These are phyloP conservation scores for Brotula barbata DNA, from an alignment of 2,797 vertebrate species.

Conservation along the genomic window DNA sequence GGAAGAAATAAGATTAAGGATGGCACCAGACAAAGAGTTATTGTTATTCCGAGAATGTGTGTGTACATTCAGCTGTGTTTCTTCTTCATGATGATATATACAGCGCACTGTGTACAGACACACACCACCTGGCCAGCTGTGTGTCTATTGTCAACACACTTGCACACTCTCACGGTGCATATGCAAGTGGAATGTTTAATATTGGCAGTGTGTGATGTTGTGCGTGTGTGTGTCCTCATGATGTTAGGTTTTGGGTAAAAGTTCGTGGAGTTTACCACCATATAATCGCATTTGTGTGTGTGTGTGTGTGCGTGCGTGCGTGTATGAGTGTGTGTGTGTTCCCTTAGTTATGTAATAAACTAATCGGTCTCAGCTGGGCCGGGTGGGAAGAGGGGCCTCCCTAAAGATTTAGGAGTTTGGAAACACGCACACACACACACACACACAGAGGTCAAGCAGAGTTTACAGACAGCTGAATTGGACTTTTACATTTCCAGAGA, in stretches of 20 bases:
- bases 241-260: constrained; percentile 23
- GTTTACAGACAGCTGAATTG: no score
- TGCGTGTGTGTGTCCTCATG: constrained; percentile 14
- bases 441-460: neutral
- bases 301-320: constrained; percentile 2
- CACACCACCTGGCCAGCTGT: constrained; percentile 30
- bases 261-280: constrained; percentile 36
- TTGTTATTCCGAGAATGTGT: neutral
- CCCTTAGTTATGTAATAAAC: constrained; percentile 55
- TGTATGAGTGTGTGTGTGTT: constrained; percentile 4
- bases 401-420: constrained; percentile 80
- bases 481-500: no score
- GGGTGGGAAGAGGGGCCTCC: constrained; percentile 37
- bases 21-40: neutral
- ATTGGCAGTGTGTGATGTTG: neutral
- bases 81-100: constrained; percentile 31
- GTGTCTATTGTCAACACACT: constrained; percentile 54
- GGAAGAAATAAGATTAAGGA: no score
- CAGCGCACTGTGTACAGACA: constrained; percentile 22
- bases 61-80: constrained; percentile 9
- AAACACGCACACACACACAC: constrained; percentile 33
- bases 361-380: constrained; percentile 69
- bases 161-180: neutral
- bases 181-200: neutral
- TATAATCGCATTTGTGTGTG: constrained; percentile 37